Percentiles rank a stretch among this genome's conserved stretches.
phyloP scores from a whole-genome alignment of 1,140 invertebrate species.

The Drosophila orosa region DNA sequence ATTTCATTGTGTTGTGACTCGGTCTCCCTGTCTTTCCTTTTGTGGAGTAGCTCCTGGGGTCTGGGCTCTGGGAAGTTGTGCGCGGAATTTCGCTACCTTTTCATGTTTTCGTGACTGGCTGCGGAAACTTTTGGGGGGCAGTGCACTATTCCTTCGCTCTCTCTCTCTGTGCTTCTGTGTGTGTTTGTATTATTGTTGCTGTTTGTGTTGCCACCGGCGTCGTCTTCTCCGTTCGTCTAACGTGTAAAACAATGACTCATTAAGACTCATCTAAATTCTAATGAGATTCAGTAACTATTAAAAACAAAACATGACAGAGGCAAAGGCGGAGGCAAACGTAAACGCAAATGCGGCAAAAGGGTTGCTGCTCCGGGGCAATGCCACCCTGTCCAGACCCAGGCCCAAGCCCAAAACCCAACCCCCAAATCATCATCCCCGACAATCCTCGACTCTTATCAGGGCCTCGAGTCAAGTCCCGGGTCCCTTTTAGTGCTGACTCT shows the following conservation, averaged over 20 bases:
- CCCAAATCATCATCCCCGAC: slow-evolving; percentile 8
- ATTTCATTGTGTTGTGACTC: slow-evolving; percentile 74
- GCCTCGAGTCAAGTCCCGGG: slow-evolving; percentile 33
- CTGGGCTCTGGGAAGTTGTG: slow-evolving; percentile 18
- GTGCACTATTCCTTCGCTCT: slow-evolving; percentile 27
- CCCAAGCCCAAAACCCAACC: neutral
- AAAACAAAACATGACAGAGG: slow-evolving; percentile 77
- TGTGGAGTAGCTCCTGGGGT: slow-evolving; percentile 13
- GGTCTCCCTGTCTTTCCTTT: slow-evolving; percentile 36
- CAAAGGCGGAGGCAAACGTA: slow-evolving; percentile 31
- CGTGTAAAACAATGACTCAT: slow-evolving; percentile 84
- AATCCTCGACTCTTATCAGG: slow-evolving; percentile 56
- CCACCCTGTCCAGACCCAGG: neutral
- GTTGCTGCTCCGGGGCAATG: slow-evolving; percentile 67
- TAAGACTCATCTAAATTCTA: slow-evolving; percentile 84
- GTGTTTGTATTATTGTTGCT: slow-evolving; percentile 28
- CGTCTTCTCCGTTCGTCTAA: slow-evolving; percentile 61
- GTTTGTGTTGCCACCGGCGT: slow-evolving; percentile 42
- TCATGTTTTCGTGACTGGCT: slow-evolving; percentile 57
- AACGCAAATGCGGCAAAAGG: slow-evolving; percentile 71
- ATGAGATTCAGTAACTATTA: slow-evolving; percentile 84
- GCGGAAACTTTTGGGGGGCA: slow-evolving; percentile 35
- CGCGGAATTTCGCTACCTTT: slow-evolving; percentile 60
- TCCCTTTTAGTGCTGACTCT: slow-evolving; percentile 74
- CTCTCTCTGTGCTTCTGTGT: slow-evolving; percentile 4